Percentiles rank a stretch among this genome's conserved stretches.
Conservation (phyloP, 2,797 vertebrate species). For the Eurystomus glaucurus region DNA sequence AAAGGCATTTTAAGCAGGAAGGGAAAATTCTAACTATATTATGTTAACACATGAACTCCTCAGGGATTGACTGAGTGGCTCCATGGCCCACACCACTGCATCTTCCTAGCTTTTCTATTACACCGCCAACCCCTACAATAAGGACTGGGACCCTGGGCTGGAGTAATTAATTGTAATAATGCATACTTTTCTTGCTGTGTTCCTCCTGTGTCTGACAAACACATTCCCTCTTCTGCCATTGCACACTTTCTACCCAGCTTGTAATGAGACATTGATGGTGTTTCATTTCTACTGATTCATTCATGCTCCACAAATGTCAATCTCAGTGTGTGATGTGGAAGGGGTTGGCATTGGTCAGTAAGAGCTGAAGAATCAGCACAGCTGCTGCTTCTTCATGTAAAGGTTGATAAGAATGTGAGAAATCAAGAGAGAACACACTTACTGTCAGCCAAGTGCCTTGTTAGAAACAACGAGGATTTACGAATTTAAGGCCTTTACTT, state of each 20-base stretch:
- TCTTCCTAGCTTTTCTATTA: background rate
- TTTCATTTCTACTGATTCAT: background rate
- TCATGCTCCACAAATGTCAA: rapidly evolving
- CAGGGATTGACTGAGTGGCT: background rate
- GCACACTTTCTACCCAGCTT: background rate
- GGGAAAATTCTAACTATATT: background rate
- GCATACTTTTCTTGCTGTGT: background rate
- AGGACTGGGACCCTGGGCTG: background rate
- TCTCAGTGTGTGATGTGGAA: background rate
- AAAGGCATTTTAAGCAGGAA: background rate
- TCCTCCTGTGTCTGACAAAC: background rate
- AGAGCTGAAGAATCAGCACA: background rate
- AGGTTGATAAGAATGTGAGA: background rate
- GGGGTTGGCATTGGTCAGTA: background rate
- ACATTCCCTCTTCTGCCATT: background rate
- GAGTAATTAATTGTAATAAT: background rate
- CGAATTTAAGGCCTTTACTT: background rate
- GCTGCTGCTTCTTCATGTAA: background rate
- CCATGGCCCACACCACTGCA: too few relatives aligned
- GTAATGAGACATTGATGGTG: background rate
- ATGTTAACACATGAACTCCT: background rate
- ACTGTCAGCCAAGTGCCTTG: background rate
- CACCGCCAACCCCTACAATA: background rate
- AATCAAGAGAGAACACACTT: background rate
- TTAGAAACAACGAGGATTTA: background rate